These are phyloP conservation scores for Scalopus aquaticus DNA, from an alignment of 2,113 vertebrate genomes.

Conservation along the genomic window DNA sequence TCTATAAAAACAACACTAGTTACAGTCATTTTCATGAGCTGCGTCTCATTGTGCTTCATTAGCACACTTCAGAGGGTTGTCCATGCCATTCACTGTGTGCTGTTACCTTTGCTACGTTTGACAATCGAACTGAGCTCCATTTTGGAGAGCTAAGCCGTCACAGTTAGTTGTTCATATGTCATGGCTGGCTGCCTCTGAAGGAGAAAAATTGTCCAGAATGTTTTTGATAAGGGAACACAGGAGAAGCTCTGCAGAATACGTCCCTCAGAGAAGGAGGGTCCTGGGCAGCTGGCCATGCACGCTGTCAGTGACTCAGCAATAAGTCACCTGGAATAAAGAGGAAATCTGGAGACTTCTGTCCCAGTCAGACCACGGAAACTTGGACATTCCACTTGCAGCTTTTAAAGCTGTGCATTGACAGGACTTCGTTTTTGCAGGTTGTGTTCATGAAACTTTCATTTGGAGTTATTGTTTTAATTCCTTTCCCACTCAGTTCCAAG, in stretches of 20 bases:
- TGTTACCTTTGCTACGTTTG: not conserved
- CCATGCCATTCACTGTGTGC: not conserved
- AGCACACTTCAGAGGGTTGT: not conserved
- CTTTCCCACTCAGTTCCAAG: not conserved
- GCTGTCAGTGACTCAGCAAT: not conserved
- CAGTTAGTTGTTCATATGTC: not conserved
- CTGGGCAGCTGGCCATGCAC: not conserved
- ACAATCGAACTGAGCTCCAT: not conserved
- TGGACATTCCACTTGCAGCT: not conserved
- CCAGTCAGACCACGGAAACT: not conserved
- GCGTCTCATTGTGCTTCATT: slow-evolving; percentile 37
- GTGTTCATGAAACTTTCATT: not conserved
- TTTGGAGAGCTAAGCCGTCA: slow-evolving; percentile 32
- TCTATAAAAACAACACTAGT: slow-evolving; percentile 47
- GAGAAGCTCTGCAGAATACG: not conserved
- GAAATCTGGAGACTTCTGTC: not conserved
- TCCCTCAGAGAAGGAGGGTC: not conserved
- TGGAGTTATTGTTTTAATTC: not conserved
- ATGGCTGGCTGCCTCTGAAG: not conserved
- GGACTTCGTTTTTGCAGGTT: not conserved
- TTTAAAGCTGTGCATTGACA: not conserved
- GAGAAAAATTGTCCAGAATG: not conserved
- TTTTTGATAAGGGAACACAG: not conserved
- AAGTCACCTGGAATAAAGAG: not conserved
- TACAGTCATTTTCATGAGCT: not conserved